Conservation (phyloP, 1,140 invertebrate species). For the Diorhabda elongata region DNA sequence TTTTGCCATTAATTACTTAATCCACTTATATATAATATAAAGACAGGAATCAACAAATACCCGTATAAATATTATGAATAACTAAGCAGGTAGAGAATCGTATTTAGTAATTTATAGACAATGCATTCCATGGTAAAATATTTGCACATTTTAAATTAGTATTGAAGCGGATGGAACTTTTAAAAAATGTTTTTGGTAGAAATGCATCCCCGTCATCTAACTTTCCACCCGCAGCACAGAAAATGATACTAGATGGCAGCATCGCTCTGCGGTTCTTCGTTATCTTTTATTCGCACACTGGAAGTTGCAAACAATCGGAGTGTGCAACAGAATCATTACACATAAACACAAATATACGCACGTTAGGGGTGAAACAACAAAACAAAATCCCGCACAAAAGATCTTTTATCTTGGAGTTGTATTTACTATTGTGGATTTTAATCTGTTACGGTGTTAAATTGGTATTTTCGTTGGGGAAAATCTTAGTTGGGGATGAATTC, state of each 20-base stretch:
- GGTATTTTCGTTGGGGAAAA: too few species aligned
- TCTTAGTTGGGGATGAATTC: neutral
- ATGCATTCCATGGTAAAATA: too few species aligned
- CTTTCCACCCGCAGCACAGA: conserved; percentile 33
- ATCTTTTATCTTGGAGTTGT: conserved; percentile 14
- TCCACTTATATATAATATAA: neutral
- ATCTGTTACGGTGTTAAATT: conserved; percentile 13
- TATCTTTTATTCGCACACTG: conserved; percentile 19
- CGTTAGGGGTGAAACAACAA: conserved; percentile 17
- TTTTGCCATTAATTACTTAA: conserved; percentile 2
- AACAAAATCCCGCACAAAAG: conserved; percentile 8
- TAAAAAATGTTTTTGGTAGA: too few species aligned
- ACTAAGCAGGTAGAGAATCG: too few species aligned
- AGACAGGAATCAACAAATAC: neutral
- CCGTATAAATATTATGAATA: neutral
- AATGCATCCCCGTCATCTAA: too few species aligned
- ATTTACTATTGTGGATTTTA: conserved; percentile 18
- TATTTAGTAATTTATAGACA: too few species aligned
- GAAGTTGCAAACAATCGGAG: conserved; percentile 22
- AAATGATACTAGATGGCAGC: conserved; percentile 32
- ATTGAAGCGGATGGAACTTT: too few species aligned
- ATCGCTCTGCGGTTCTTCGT: conserved; percentile 2
- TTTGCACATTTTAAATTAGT: too few species aligned
- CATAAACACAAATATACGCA: conserved; percentile 5
- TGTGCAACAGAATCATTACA: conserved; percentile 24